Evolutionary conservation across 92 coral and sea anemone species (phyloP), one percentile per base, ranked within the genome.

Genomic region (Nematostella vectensis): DNA sequence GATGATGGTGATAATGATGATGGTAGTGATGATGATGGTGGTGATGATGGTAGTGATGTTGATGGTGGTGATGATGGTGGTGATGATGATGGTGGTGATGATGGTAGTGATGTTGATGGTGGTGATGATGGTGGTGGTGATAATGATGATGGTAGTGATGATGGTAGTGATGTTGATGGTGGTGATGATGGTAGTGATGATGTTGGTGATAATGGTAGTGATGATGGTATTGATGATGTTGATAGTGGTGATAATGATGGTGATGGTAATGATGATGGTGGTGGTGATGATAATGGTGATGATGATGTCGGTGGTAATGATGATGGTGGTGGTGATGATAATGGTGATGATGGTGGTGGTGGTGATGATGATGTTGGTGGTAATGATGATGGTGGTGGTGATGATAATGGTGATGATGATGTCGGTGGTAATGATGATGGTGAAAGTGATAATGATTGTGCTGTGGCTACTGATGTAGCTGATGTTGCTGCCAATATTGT

Each of bases 311-410:
- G 15, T 15, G 8, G 40, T 33, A 15, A 33, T 15, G 8, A 26
- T 9, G 39, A 56, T 31, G 40, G 61, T 0, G 39, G 47, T 19
- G 52, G 37, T 3, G 48, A 66, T 22, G 62, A 62, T 16, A 50
- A 63, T n/a, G 48, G 39, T 0, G 48, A 59, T 0, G 56, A 57
- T 0, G 38, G 30, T 18, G 58, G 29, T 8, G 45, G 25, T 4
- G 47, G 30, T 6, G 31, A 21, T 3, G 62, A 15, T 33, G 40
- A 33, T 15, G 8, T 6, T 33, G 40, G 15, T 15, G 8, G 40
- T 33, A 15, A 33, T 15, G 8, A 15, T 33, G 40, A 33, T 15
- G 8, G 40, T 33, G 40, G 15, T 15, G 8, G 40, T 33, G 40
- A 33, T 15, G 8, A 15, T 33, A 15, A 33, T 15, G 8, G 40